phyloP scores from a whole-genome alignment of 2,888 invertebrate species.

The Opisthograptis luteolata region DNA sequence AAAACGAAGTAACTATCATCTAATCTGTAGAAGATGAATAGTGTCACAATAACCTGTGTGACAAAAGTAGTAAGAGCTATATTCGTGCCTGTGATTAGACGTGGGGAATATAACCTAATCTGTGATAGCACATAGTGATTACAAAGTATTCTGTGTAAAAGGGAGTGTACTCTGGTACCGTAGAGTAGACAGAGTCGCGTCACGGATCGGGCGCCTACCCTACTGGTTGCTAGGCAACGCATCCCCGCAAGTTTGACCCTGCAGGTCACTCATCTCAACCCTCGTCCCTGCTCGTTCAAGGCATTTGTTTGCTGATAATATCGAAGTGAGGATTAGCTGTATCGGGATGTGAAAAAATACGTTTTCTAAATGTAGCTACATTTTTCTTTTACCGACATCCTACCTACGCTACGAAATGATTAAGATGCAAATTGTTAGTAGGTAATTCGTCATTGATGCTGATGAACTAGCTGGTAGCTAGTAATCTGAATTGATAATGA shows the following conservation, averaged over 20 bases:
- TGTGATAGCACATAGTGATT: neutral
- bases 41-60: neutral
- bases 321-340: constrained; percentile 16
- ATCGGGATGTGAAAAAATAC: constrained; percentile 11
- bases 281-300: constrained; percentile 36
- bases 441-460: no score
- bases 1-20: constrained; percentile 6
- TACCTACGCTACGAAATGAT: neutral
- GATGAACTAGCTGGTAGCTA: no score
- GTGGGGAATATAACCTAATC: neutral
- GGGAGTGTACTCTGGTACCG: no score
- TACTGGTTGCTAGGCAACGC: constrained; percentile 65
- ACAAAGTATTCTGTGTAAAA: neutral
- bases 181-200: constrained; percentile 12
- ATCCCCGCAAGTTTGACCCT: constrained; percentile 62
- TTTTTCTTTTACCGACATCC: constrained; percentile 1
- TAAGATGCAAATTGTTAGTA: no score
- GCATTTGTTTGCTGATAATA: constrained; percentile 38
- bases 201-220: constrained; percentile 40
- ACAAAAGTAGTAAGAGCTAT: constrained; percentile 7
- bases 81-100: neutral
- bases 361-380: constrained; percentile 7
- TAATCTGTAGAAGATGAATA: neutral
- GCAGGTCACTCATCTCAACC: constrained; percentile 56
- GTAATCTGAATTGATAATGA: no score